Evolutionary conservation across 1,140 invertebrate species (phyloP), one percentile per base, ranked within the genome.

Genomic region (Drosophila miranda): DNA sequence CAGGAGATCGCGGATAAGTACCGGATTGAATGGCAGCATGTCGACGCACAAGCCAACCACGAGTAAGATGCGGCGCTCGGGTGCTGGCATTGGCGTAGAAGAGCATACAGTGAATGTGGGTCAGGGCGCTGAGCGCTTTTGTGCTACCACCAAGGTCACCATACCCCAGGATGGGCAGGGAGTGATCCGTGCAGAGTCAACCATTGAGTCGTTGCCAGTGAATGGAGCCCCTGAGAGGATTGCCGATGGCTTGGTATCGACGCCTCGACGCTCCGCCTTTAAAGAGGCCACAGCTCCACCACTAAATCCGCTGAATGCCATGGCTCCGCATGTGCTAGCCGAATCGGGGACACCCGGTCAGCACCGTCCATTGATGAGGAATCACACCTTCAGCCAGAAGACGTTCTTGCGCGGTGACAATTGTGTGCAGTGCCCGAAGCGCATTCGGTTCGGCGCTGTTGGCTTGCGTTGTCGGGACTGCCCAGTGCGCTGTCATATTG

Each of bases 91-190:
- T 8, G 72, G 66, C 11, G 69, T 78, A 8, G 84, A 90, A 57
- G 72, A 89, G 46, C 84, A 89, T 41, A 80, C 81, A 6, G 49
- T 90, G 28, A 76, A 92, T 78, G 90, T 92, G 60, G 87, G 55
- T 52, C 74, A 78, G 92, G 75, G 90, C 75, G 52, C 92, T 91
- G 95, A 95, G 75, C 93, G 93, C 79, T 92, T 96, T 55, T 92
- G 95, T 55, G 95, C 95, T 1, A 96, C 95, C 11, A 96, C 95
- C 14, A 95, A 95, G 44, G 93, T 96, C 38, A 93, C 93, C 1
- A 92, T 96, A 71, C 92, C 93, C 6, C 93, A 93, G 75, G 92
- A 94, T 64, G 94, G 94, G 6, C 75, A 83, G 63, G 92, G 91
- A 4, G 92, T 93, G 1, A 94, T 95, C 41, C 93, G 93, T n/a